phyloP scores from a whole-genome alignment of 2,888 invertebrate species.

The Hydrotaea diabolus region DNA sequence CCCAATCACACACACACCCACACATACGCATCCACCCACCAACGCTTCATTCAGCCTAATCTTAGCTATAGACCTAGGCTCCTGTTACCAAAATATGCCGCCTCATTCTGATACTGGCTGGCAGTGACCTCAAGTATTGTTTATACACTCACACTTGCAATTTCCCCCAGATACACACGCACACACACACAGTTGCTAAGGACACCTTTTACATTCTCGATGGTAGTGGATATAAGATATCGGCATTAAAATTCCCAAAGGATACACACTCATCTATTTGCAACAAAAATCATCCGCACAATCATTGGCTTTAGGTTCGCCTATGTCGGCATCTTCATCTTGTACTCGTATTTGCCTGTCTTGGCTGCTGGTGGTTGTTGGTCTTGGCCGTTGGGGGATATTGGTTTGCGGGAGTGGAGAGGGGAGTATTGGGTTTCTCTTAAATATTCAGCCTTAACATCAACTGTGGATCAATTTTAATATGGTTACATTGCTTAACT shows the following conservation, averaged over 20 bases:
- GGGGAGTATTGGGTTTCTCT: slow-evolving; percentile 31
- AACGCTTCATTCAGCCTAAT: too few relatives aligned
- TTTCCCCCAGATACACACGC: background rate
- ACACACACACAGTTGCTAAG: background rate
- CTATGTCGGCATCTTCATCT: background rate
- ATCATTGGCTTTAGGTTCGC: slow-evolving; percentile 16
- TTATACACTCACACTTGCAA: background rate
- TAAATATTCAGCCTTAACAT: slow-evolving; percentile 42
- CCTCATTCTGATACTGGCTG: too few relatives aligned
- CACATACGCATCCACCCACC: too few relatives aligned
- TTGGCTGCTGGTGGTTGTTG: background rate
- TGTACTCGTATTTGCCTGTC: background rate
- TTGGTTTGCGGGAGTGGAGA: background rate
- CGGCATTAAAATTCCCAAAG: slow-evolving; percentile 9
- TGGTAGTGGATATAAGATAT: background rate
- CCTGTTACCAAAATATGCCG: background rate
- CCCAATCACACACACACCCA: background rate
- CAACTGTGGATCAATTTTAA: slow-evolving; percentile 54
- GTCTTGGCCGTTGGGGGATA: background rate
- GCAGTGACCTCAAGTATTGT: slow-evolving; percentile 6
- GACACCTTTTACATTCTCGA: slow-evolving; percentile 10
- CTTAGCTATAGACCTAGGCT: background rate
- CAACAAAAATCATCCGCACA: slow-evolving; percentile 1
- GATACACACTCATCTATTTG: background rate
- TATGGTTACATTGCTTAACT: slow-evolving; percentile 53